Conservation (phyloP, 2,888 invertebrate species). For the Lordiphosa fenestrarum region DNA sequence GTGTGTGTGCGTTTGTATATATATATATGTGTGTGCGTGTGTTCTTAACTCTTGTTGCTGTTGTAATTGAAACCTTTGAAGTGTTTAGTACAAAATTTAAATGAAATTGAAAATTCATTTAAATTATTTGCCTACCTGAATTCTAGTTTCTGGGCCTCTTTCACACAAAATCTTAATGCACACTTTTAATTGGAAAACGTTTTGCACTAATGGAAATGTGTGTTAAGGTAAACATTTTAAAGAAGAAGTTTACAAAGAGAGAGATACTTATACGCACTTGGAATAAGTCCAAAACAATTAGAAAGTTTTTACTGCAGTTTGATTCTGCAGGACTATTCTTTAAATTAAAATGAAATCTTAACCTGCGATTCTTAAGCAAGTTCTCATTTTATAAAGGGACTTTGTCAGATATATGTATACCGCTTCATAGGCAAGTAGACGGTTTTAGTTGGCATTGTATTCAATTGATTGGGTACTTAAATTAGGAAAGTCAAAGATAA, state of each 20-base stretch:
- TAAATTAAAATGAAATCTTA: too few relatives aligned
- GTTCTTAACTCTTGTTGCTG: slow-evolving; percentile 34
- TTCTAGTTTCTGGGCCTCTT: slow-evolving; percentile 1
- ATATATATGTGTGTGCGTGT: slow-evolving; percentile 2
- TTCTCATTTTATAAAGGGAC: too few relatives aligned
- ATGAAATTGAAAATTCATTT: slow-evolving; percentile 49
- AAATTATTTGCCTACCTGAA: slow-evolving; percentile 26
- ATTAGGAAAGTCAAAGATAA: too few relatives aligned
- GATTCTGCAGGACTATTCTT: too few relatives aligned
- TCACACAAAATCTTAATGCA: neutral
- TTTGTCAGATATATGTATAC: too few relatives aligned
- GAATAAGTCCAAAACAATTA: too few relatives aligned
- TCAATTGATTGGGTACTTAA: too few relatives aligned
- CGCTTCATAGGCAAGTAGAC: too few relatives aligned
- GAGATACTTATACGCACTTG: neutral
- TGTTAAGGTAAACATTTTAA: neutral
- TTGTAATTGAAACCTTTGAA: slow-evolving; percentile 72
- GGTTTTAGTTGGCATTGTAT: too few relatives aligned
- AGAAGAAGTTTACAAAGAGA: neutral
- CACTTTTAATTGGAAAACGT: slow-evolving; percentile 10
- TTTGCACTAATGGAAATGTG: neutral
- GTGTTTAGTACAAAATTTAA: slow-evolving; percentile 61
- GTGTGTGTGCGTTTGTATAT: slow-evolving; percentile 4
- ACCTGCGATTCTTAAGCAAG: too few relatives aligned
- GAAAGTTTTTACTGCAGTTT: too few relatives aligned